These are phyloP conservation scores for Macropodus opercularis DNA, from an alignment of 2,797 vertebrate species.

Conservation along the genomic window DNA sequence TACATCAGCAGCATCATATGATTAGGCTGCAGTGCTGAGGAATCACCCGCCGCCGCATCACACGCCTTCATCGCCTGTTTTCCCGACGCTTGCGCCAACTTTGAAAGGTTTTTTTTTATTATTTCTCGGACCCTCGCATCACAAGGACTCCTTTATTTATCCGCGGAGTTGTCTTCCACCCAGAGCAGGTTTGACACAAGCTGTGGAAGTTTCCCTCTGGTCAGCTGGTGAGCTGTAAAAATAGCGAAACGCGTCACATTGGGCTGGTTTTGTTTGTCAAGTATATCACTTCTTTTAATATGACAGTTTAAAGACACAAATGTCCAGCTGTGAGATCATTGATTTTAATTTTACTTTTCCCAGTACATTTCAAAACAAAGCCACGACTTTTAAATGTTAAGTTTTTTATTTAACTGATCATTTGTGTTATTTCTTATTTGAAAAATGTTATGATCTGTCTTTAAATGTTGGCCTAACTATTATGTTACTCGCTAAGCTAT, in stretches of 20 bases:
- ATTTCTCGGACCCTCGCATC: too few relatives aligned
- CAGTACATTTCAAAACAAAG: too few relatives aligned
- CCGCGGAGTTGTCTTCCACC: constrained; percentile 5
- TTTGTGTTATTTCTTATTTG: too few relatives aligned
- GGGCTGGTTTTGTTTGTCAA: constrained; percentile 12
- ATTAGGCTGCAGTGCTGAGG: constrained; percentile 46
- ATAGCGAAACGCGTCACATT: constrained; percentile 39
- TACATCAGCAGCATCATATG: constrained; percentile 68
- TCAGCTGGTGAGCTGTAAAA: constrained; percentile 50
- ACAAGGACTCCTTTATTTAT: constrained; percentile 30
- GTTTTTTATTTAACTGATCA: too few relatives aligned
- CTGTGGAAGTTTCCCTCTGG: constrained; percentile 21
- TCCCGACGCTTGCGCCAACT: neutral
- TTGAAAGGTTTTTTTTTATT: neutral
- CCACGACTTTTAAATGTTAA: too few relatives aligned
- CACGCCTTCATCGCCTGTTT: neutral
- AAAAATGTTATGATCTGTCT: too few relatives aligned
- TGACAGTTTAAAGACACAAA: too few relatives aligned
- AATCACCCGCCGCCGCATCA: constrained; percentile 34
- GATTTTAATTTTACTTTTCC: too few relatives aligned
- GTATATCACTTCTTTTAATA: too few relatives aligned
- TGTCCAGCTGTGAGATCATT: too few relatives aligned
- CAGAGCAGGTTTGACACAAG: constrained; percentile 28
- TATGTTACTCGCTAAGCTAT: too few relatives aligned
- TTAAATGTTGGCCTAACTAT: too few relatives aligned